phyloP scores from a whole-genome alignment of 2,113 vertebrate species.

The mouse (Mus musculus) region GRCm39 chr17:35409001-35409500 shows the following conservation, averaged over 20 bases:
- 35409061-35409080: not conserved
- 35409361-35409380: too few species aligned
- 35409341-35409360: not conserved
- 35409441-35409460: not conserved
- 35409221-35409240: not conserved
- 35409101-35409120: not conserved
- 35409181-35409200: not conserved
- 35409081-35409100: not conserved
- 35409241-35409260: not conserved
- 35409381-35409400: not conserved
- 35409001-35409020: not conserved
- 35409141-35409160: not conserved
- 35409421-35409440: not conserved
- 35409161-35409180: not conserved
- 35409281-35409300: not conserved
- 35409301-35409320: not conserved
- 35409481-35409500: not conserved
- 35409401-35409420: not conserved
- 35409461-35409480: not conserved
- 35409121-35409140: not conserved
- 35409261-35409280: not conserved
- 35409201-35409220: not conserved
- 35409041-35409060: not conserved
- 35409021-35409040: not conserved
- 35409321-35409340: not conserved